Base-by-base conservation (phyloP, 2,797 vertebrate species). In the Sciurus vulgaris region DNA sequence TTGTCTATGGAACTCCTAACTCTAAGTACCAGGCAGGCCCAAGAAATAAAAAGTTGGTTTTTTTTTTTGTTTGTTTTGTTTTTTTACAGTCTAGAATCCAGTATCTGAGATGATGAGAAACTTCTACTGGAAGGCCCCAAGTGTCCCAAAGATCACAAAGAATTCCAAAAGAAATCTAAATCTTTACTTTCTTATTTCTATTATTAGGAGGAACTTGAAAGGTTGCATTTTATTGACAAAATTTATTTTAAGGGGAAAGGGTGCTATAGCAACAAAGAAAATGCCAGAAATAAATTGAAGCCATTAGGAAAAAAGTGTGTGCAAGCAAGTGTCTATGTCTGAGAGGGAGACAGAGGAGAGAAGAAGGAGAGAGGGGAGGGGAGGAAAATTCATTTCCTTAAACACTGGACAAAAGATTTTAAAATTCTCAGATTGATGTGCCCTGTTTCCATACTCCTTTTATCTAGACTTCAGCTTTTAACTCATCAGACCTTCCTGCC, bases 161-260 rank as follows among this genome's bases (percentile, higher is more conserved):
- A 5, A 2, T 20, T 70, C 88, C 90, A 4, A 3, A 84, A 90
- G 24, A 84, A 91, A 96, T 24, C 9, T 24, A 15, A 86, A 81
- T 85, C 82, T 87, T 81, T n/a, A 67, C 30, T 82, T 82, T 76
- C 30, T 87, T 47, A 70, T 2, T 38, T 90, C 20, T 83, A 33
- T 59, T 92, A 88, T 81, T 65, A 30, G 14, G 24, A 89, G 81
- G 35, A 82, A 82, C 7, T 4, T 86, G 15, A 54, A 89, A 81
- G 24, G 89, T 28, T 65, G 74, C 82, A n/a, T 72, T 69, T 90
- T 90, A 41, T 30, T 85, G 28, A 54, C 74, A 81, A 84, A 84
- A 91, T 81, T 35, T 76, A 92, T 83, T 91, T 86, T 51, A 93
- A 65, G 49, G 38, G 10, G 5, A 93, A 78, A 93, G 5, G 69